These are phyloP conservation scores for Bombyx huttoni DNA, from an alignment of 2,888 invertebrate species.

Conservation along the genomic window DNA sequence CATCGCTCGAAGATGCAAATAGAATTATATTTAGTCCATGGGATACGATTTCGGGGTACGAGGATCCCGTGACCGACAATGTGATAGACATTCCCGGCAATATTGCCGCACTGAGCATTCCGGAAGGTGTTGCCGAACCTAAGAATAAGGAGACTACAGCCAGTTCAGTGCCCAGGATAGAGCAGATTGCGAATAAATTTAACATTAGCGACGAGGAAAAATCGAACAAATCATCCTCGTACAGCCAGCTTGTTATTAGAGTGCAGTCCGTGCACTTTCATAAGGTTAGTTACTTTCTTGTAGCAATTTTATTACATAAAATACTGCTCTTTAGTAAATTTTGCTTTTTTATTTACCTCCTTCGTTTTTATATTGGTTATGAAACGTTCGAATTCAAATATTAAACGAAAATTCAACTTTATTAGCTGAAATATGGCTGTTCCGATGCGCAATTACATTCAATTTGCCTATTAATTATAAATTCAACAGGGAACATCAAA, in stretches of 20 bases:
- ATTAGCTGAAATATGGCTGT: too few relatives aligned
- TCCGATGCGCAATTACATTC: too few relatives aligned
- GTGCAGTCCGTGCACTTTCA: constrained; percentile 63
- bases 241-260: constrained; percentile 64
- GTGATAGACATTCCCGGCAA: constrained; percentile 61
- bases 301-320: constrained; percentile 4
- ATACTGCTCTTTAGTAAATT: neutral
- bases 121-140: constrained; percentile 32
- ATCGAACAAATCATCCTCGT: constrained; percentile 63
- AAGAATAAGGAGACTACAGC: constrained; percentile 45
- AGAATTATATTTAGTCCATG: constrained; percentile 70
- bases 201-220: constrained; percentile 64
- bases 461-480: neutral
- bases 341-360: neutral
- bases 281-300: constrained; percentile 39
- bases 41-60: constrained; percentile 61
- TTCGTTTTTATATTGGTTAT: neutral
- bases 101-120: constrained; percentile 33
- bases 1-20: constrained; percentile 65
- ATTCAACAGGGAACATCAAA: neutral
- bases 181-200: constrained; percentile 57
- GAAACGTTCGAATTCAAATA: too few relatives aligned
- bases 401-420: too few relatives aligned
- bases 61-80: constrained; percentile 55
- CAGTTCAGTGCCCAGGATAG: constrained; percentile 30